phyloP scores from a whole-genome alignment of 2,888 invertebrate genomes.

The Euplexia lucipara region DNA sequence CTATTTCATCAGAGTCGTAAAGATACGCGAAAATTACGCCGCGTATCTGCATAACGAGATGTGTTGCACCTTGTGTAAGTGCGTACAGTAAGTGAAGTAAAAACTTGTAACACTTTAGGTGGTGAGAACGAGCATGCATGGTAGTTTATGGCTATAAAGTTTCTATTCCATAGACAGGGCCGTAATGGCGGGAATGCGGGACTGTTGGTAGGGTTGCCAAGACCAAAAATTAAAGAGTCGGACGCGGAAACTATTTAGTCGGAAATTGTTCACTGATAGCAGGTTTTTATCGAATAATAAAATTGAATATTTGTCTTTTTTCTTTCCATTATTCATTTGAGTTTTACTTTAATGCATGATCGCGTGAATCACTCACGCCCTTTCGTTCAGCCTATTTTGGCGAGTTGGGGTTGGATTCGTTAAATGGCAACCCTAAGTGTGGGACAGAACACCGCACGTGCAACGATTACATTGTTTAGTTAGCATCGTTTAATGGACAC shows the following conservation, averaged over 20 bases:
- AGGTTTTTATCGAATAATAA: too few relatives aligned
- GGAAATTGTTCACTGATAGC: too few relatives aligned
- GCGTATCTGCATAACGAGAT: slow-evolving; percentile 44
- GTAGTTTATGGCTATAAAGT: slow-evolving; percentile 30
- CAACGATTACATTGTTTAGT: slow-evolving; percentile 51
- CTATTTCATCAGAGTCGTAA: slow-evolving; percentile 31
- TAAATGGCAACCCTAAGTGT: too few relatives aligned
- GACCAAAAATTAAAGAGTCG: too few relatives aligned
- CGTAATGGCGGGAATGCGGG: slow-evolving; percentile 37
- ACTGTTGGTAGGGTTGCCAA: too few relatives aligned
- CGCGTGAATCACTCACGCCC: too few relatives aligned
- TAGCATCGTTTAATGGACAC: slow-evolving; percentile 47
- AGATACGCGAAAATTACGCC: slow-evolving; percentile 37
- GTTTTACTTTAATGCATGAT: too few relatives aligned
- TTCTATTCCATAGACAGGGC: slow-evolving; percentile 43
- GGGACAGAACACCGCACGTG: slow-evolving; percentile 50
- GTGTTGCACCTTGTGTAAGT: slow-evolving; percentile 51
- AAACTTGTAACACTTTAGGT: slow-evolving; percentile 56
- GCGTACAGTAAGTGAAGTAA: slow-evolving; percentile 45
- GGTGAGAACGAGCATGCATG: slow-evolving; percentile 46
- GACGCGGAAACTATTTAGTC: too few relatives aligned
- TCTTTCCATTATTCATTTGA: too few relatives aligned
- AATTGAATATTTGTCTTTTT: too few relatives aligned
- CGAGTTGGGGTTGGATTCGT: too few relatives aligned
- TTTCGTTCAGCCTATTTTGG: too few relatives aligned